These are phyloP conservation scores for Polypterus bichir DNA, from an alignment of 2,113 vertebrate species.

Conservation along the genomic window DNA sequence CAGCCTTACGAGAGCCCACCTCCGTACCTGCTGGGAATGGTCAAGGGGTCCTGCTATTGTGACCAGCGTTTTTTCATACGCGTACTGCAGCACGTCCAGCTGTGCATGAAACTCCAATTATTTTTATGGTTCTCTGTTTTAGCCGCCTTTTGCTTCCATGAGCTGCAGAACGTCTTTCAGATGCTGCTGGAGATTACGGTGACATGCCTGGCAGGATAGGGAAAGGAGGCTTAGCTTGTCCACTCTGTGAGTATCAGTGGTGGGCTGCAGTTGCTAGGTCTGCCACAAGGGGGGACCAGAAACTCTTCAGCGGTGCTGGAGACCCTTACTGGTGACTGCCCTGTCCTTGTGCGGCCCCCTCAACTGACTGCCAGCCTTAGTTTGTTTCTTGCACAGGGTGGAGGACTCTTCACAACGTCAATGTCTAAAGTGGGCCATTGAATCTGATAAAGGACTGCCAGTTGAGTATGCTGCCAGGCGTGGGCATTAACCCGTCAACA, in stretches of 20 bases:
- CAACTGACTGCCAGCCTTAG: too few relatives aligned
- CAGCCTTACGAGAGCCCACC: slow-evolving; percentile 82
- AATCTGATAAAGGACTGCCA: slow-evolving; percentile 89
- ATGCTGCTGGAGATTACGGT: slow-evolving; percentile 90
- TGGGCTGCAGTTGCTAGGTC: not conserved
- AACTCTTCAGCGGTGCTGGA: too few relatives aligned
- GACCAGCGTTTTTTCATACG: slow-evolving; percentile 86
- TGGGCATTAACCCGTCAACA: too few relatives aligned
- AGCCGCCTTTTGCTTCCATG: slow-evolving; percentile 39
- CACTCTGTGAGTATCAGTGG: too few relatives aligned
- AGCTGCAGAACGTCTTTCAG: slow-evolving; percentile 90
- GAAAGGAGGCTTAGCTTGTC: too few relatives aligned
- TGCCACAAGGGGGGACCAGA: too few relatives aligned
- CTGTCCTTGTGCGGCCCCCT: too few relatives aligned
- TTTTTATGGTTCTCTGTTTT: not conserved
- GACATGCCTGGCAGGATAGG: slow-evolving; percentile 27
- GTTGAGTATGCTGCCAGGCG: slow-evolving; percentile 44
- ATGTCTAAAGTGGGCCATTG: slow-evolving; percentile 89
- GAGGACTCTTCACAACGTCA: slow-evolving; percentile 86
- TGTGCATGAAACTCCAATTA: slow-evolving; percentile 23
- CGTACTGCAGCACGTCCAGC: slow-evolving; percentile 83
- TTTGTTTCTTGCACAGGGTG: slow-evolving; percentile 55
- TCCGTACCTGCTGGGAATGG: slow-evolving; percentile 78
- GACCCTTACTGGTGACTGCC: too few relatives aligned
- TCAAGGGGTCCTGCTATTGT: slow-evolving; percentile 86